phyloP scores from a whole-genome alignment of 2,888 invertebrate species.

The Luperina nickerlii region DNA sequence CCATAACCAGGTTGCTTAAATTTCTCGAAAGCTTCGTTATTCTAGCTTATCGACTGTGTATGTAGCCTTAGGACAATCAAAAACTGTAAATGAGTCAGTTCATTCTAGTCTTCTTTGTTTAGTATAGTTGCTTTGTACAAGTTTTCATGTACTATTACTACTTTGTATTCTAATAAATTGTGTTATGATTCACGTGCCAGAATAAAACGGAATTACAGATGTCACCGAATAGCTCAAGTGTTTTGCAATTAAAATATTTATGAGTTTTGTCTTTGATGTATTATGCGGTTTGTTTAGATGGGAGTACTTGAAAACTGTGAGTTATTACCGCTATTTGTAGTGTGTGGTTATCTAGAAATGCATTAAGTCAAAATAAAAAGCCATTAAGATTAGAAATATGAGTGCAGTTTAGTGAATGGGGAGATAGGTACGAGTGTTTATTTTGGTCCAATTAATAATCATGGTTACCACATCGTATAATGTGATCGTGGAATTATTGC shows the following conservation, averaged over 20 bases:
- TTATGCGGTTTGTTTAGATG: constrained; percentile 70
- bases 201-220: constrained; percentile 66
- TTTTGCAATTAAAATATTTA: constrained; percentile 81
- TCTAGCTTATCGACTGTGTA: constrained; percentile 31
- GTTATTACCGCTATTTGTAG: constrained; percentile 79
- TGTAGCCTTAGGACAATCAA: constrained; percentile 10
- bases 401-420: constrained; percentile 46
- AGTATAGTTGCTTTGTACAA: not conserved
- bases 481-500: not conserved
- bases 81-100: constrained; percentile 29
- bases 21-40: constrained; percentile 37
- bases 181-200: constrained; percentile 53
- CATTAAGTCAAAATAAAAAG: constrained; percentile 77
- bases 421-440: constrained; percentile 17
- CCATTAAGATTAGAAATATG: constrained; percentile 69
- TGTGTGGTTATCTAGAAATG: constrained; percentile 76
- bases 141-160: constrained; percentile 32
- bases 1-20: constrained; percentile 52
- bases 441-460: constrained; percentile 10
- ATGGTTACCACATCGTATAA: constrained; percentile 1
- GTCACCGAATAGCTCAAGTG: constrained; percentile 67
- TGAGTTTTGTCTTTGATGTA: constrained; percentile 75
- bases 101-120: constrained; percentile 16
- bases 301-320: constrained; percentile 82
- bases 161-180: constrained; percentile 67